Evolutionary conservation across 2,888 invertebrate genomes (phyloP).

Genomic region (Neoascia interrupta): DNA sequence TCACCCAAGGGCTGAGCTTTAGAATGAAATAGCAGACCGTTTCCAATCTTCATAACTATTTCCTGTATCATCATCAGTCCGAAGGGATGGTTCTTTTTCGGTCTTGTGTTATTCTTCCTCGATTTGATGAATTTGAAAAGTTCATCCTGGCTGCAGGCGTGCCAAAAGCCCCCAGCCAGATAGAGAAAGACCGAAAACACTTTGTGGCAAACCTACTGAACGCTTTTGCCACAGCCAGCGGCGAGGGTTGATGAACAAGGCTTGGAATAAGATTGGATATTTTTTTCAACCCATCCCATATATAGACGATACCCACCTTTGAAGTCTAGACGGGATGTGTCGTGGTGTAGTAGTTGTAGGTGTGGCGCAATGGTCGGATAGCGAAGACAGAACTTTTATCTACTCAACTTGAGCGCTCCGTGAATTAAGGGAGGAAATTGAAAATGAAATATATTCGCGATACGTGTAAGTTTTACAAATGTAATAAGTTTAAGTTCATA

Average conservation of each 20-base stretch:
- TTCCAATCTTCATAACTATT: conserved; percentile 62
- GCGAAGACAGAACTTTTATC: conserved; percentile 49
- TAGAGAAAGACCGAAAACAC: conserved; percentile 31
- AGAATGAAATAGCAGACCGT: too few relatives aligned
- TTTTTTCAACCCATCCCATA: conserved; percentile 18
- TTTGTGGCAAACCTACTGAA: conserved; percentile 57
- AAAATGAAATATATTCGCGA: conserved; percentile 65
- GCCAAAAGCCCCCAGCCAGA: conserved; percentile 17
- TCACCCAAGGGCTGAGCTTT: conserved; percentile 3
- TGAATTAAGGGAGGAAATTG: conserved; percentile 41
- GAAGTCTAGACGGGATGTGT: conserved; percentile 58
- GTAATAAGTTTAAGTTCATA: conserved; percentile 42
- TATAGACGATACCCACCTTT: too few relatives aligned
- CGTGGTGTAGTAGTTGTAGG: conserved; percentile 4
- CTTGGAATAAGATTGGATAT: neutral
- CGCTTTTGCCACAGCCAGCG: too few relatives aligned
- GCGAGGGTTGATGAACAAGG: too few relatives aligned
- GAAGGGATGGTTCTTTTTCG: conserved; percentile 5
- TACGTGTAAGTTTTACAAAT: conserved; percentile 57
- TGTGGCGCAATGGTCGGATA: conserved; percentile 4
- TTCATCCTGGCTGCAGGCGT: conserved; percentile 42
- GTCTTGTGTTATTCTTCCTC: conserved; percentile 45
- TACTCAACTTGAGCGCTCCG: conserved; percentile 3
- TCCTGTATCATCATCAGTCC: neutral
- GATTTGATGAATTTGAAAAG: conserved; percentile 62